Evolutionary conservation across 2,113 vertebrate species (phyloP).

Genomic region (Bambusicola thoracicus): DNA sequence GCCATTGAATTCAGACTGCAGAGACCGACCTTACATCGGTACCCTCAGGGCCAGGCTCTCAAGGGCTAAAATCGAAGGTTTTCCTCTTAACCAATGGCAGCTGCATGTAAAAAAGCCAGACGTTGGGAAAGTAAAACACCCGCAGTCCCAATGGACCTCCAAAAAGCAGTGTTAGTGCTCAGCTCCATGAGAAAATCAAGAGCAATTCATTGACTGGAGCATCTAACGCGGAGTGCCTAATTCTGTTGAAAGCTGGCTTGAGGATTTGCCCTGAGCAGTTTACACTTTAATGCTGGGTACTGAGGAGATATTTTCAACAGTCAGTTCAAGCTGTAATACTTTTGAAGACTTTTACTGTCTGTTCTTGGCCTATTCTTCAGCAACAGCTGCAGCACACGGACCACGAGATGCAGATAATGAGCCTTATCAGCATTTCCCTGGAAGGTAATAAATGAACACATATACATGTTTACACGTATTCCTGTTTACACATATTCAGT

Average conservation of each 20-base stretch:
- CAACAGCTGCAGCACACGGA: background rate
- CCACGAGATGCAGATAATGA: background rate
- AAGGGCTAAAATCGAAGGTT: accelerated
- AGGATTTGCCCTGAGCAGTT: background rate
- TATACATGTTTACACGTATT: too few species aligned
- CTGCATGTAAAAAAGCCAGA: background rate
- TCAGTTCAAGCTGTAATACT: background rate
- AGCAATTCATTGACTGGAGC: background rate
- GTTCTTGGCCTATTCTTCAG: background rate
- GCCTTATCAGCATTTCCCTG: conserved; percentile 18
- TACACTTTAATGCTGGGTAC: background rate
- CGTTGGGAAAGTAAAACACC: background rate
- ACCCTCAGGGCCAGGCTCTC: background rate
- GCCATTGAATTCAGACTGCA: accelerated
- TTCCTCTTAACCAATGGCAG: background rate
- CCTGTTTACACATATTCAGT: too few species aligned
- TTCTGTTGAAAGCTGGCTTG: background rate
- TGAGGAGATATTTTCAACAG: background rate
- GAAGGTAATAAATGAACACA: background rate
- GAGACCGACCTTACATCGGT: background rate
- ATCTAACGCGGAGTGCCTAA: background rate
- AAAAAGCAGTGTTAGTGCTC: background rate
- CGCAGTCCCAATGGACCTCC: background rate
- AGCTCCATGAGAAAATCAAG: background rate
- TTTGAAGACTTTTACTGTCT: background rate